Evolutionary conservation across 92 coral and sea anemone genomes (phyloP), one percentile per base, ranked within the genome.

Genomic region (Epizoanthus rinbou): DNA sequence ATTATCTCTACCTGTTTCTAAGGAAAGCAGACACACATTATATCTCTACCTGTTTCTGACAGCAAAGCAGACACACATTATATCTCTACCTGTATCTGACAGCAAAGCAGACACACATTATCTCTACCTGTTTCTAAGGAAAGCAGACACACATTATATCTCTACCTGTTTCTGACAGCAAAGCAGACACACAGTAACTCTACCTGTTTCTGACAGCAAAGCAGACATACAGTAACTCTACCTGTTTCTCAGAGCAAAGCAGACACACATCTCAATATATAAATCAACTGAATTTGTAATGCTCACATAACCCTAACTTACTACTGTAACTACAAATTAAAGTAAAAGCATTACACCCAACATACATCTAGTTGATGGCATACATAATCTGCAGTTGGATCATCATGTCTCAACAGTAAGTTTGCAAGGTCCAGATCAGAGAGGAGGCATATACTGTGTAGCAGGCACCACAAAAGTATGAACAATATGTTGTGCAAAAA

Each of bases 181-280:
- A 59, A 75, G 56, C 33, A 63, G 65, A 33, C 87, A 59, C 64
- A 76, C 57, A 41, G 80, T 9, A 4, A 14, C 3, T 71, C 13
- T 84, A 94, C 98, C 97, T 96, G 99, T 85, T 90, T 96, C 87
- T 96, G 98, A 76, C 94, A 88, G 83, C 94, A 94, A 11, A 94
- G 88, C 17, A 96, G 97, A 45, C 10, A 0, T 10, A 21, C 35
- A 28, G 24, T 13, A 6, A 21, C 0, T 21, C 8, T 64, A 28
- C 14, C 69, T 28, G 14, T 45, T 45, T 45, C 52, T 45, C 1
- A 45, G 1, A 89, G 83, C 94, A 94, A 11, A 96, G 88, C 16
- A 96, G 97, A 39, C 6, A 0, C 45, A n/a, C 28, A 24, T n/a
- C n/a, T n/a, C 31, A 28, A 2, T 28, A 28, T 28, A 28, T 28